Percentiles rank a stretch among this genome's conserved stretches.
Conservation (phyloP, 2,797 vertebrate species). For the Mormyrops attenuatus region DNA sequence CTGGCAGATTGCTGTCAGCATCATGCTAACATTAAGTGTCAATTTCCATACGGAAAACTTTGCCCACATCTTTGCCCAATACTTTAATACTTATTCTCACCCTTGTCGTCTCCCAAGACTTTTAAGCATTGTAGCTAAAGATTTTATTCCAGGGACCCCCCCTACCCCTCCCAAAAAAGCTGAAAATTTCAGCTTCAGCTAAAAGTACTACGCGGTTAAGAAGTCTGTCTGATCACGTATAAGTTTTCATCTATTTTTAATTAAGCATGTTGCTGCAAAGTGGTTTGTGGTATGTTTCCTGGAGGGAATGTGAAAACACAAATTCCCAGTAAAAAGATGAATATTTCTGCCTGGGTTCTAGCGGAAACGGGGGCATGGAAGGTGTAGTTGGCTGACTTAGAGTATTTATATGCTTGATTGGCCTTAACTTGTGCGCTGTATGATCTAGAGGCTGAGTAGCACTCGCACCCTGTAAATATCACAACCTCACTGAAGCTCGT, state of each 20-base stretch:
- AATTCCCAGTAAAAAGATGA: not conserved
- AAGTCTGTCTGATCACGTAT: not conserved
- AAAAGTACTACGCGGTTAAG: not conserved
- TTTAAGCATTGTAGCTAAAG: not conserved
- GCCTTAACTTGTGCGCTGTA: not conserved
- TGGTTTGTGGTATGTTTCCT: not conserved
- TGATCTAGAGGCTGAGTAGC: not conserved
- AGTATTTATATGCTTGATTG: not conserved
- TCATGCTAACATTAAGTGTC: not conserved
- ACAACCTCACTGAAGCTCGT: not conserved
- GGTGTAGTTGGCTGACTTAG: not conserved
- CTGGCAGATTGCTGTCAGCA: not conserved
- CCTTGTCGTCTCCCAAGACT: not conserved
- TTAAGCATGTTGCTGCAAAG: not conserved
- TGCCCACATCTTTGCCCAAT: not conserved
- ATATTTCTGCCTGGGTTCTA: not conserved
- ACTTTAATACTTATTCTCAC: not conserved
- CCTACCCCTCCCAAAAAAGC: not conserved
- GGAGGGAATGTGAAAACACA: not conserved
- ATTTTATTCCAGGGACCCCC: not conserved
- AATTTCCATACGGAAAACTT: not conserved
- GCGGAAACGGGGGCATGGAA: not conserved
- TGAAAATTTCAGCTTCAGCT: not conserved
- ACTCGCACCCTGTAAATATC: not conserved
- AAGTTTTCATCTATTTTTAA: not conserved